Evolutionary conservation across 2,113 vertebrate species (phyloP), one percentile per base, ranked within the genome.

Genomic region (Ciconia stormi): DNA sequence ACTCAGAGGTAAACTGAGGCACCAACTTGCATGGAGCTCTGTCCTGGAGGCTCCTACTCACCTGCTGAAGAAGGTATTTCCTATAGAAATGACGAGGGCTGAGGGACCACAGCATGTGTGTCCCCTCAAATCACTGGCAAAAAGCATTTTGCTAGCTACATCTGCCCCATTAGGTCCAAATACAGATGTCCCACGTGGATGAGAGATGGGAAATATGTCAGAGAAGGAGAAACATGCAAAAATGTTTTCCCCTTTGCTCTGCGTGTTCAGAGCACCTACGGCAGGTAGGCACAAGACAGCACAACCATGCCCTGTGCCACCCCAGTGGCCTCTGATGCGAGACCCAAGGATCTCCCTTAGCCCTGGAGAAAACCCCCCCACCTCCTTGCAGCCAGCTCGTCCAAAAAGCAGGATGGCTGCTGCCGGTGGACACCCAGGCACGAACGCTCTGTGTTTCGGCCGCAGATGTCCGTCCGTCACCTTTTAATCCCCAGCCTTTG

Each of bases 401-500:
- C 87, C 63, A 2, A 2, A 12, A 9, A 27, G 22, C 36, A n/a
- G 72, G 44, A 23, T 0, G 0, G 47, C 32, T 3, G 8, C n/a
- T 0, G 0, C 67, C 1, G 1, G 15, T 1, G 4, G 70, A 82
- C 79, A 82, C 8, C 18, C 34, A 0, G 13, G 4, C 11, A 46
- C 0, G 8, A 26, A 2, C 9, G 2, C 83, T 18, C 50, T 0
- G 13, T 5, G 19, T 6, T 53, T 53, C 1, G 11, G 87, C 49
- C 9, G 1, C 83, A 27, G n/a, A 59, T 21, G 30, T 32, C 94
- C 10, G 0, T 16, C 89, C 18, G 0, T 88, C 94, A 53, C 93
- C 85, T 92, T 25, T 29, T 95, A 96, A 97, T 95, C 97, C 97
- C 32, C 72, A 56, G 21, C 89, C 87, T 86, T 32, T 96, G 95